These are phyloP conservation scores for Molossus alvarezi DNA, from an alignment of 2,797 vertebrate species.

Conservation along the genomic window DNA sequence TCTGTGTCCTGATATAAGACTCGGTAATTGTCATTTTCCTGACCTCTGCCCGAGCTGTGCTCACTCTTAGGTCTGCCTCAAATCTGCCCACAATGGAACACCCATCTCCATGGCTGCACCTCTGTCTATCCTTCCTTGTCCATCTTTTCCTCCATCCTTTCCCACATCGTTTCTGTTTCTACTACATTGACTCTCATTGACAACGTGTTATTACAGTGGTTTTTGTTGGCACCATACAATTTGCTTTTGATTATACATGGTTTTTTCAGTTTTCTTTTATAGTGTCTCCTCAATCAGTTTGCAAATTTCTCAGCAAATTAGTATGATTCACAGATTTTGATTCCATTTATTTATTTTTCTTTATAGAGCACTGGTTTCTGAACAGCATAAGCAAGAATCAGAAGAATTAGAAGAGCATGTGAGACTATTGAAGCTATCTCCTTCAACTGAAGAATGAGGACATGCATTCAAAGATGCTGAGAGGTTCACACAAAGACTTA, in stretches of 20 bases:
- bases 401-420: slow-evolving; percentile 9
- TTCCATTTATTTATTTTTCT: background rate
- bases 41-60: too few relatives aligned
- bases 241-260: background rate
- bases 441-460: background rate
- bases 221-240: background rate
- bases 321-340: background rate
- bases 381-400: background rate
- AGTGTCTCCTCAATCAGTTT: background rate
- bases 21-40: background rate
- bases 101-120: background rate
- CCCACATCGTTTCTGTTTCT: background rate
- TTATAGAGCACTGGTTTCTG: background rate
- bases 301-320: slow-evolving; percentile 17
- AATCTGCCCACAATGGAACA: background rate
- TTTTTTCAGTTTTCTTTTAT: slow-evolving; percentile 10
- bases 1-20: too few relatives aligned
- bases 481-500: background rate
- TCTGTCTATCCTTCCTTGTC: background rate
- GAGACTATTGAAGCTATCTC: background rate
- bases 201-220: background rate
- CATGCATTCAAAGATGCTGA: background rate
- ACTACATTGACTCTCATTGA: background rate
- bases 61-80: background rate
- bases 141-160: background rate